phyloP scores from a whole-genome alignment of 1,140 invertebrate genomes.

The Drosophila pseudoobscura region DNA sequence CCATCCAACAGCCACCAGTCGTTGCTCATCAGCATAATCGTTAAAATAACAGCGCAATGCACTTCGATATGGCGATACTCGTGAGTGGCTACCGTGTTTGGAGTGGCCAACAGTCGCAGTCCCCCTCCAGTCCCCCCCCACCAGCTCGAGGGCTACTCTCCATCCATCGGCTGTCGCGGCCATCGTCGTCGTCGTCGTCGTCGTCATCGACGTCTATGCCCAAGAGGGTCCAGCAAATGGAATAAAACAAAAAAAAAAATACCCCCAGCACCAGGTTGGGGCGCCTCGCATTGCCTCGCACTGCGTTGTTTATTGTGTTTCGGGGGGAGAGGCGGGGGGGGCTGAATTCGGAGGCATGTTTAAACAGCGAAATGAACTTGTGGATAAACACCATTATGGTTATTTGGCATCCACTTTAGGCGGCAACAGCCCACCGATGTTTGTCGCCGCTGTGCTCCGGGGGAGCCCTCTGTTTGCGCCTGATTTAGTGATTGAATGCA shows the following conservation, averaged over 20 bases:
- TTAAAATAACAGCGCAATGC: constrained; percentile 83
- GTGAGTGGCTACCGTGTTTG: constrained; percentile 70
- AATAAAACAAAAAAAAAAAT: constrained; percentile 20
- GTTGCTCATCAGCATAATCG: constrained; percentile 80
- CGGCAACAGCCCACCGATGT: constrained; percentile 39
- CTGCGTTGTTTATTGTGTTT: constrained; percentile 79
- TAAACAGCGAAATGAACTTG: constrained; percentile 82
- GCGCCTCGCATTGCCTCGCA: constrained; percentile 45
- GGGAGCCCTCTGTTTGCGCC: no score
- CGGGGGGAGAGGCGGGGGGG: constrained; percentile 10
- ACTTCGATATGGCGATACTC: constrained; percentile 66
- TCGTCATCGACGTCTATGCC: constrained; percentile 49
- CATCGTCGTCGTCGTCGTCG: not conserved
- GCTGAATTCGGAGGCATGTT: constrained; percentile 80
- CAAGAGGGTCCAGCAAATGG: constrained; percentile 44
- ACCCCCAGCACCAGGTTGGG: constrained; percentile 36
- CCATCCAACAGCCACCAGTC: not conserved
- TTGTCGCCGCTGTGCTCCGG: constrained; percentile 21
- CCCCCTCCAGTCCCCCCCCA: not conserved
- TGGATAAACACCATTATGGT: constrained; percentile 82
- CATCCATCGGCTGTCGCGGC: not conserved
- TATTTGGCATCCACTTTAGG: constrained; percentile 80
- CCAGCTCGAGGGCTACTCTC: no score
- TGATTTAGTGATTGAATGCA: constrained; percentile 59
- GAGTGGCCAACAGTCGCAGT: constrained; percentile 8